phyloP scores from a whole-genome alignment of 2,113 vertebrate genomes.

The Austrofundulus limnaeus region DNA sequence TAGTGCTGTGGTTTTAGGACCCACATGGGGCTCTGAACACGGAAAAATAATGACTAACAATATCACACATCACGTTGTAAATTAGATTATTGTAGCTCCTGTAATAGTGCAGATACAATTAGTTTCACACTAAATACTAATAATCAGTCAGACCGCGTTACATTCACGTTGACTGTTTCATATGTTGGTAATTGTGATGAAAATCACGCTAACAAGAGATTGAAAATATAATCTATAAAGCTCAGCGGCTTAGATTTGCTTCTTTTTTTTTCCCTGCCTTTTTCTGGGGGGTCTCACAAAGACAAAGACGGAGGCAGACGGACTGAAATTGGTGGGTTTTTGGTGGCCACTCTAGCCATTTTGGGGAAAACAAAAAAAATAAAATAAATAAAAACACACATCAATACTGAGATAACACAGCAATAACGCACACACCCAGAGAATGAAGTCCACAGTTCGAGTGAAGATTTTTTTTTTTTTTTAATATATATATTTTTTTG shows the following conservation, averaged over 20 bases:
- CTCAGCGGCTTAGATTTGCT: background rate
- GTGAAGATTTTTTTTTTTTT: conserved; percentile 43
- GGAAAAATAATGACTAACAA: background rate
- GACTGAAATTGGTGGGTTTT: conserved; percentile 39
- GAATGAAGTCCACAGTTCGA: conserved; percentile 39
- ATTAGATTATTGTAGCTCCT: conserved; percentile 13
- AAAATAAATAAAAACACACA: conserved; percentile 9
- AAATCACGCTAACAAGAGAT: background rate
- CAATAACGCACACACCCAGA: conserved; percentile 7
- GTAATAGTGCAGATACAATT: conserved; percentile 7
- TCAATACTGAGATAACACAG: background rate
- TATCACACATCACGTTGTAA: conserved; percentile 1
- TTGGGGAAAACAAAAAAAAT: conserved; percentile 26
- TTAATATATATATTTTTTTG: conserved; percentile 26
- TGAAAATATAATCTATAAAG: conserved; percentile 11
- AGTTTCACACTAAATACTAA: conserved; percentile 1
- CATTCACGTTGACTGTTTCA: background rate
- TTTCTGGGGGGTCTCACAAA: conserved; percentile 21
- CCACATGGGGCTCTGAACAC: background rate
- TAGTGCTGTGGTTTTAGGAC: background rate
- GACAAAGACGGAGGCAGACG: conserved; percentile 43
- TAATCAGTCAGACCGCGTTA: conserved; percentile 16
- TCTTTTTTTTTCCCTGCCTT: background rate
- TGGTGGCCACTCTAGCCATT: conserved; percentile 43
- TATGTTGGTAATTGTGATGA: background rate